phyloP scores from a whole-genome alignment of 2,113 vertebrate genomes.

The Sitta europaea region DNA sequence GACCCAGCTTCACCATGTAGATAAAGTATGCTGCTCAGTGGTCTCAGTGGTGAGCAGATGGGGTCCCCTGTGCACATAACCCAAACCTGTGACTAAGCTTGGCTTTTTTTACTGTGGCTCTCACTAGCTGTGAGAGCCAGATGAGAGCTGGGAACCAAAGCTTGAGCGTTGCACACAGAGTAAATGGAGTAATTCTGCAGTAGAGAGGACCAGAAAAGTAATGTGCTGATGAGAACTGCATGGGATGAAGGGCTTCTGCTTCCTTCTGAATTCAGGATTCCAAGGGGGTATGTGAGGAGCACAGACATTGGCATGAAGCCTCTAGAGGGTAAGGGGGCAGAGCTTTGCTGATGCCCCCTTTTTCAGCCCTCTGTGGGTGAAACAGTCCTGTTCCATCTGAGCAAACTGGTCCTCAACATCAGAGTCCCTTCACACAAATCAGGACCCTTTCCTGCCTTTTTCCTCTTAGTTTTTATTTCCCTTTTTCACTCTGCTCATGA shows the following conservation, averaged over 20 bases:
- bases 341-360: not conserved
- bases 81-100: not conserved
- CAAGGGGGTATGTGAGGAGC: not conserved
- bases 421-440: not conserved
- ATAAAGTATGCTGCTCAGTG: not conserved
- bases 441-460: not conserved
- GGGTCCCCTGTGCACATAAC: not conserved
- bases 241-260: not conserved
- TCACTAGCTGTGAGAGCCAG: not conserved
- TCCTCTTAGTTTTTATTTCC: not conserved
- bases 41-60: not conserved
- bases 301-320: not conserved
- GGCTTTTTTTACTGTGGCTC: not conserved
- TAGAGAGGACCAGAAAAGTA: not conserved
- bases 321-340: not conserved
- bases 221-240: not conserved
- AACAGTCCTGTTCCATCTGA: not conserved
- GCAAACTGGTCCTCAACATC: not conserved
- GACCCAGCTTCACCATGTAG: not conserved
- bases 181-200: not conserved
- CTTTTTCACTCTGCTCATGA: not conserved
- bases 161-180: not conserved
- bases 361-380: not conserved
- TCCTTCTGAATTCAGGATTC: not conserved
- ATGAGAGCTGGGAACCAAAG: not conserved